phyloP scores from a whole-genome alignment of 2,888 invertebrate genomes.

The Xestia ashworthii region DNA sequence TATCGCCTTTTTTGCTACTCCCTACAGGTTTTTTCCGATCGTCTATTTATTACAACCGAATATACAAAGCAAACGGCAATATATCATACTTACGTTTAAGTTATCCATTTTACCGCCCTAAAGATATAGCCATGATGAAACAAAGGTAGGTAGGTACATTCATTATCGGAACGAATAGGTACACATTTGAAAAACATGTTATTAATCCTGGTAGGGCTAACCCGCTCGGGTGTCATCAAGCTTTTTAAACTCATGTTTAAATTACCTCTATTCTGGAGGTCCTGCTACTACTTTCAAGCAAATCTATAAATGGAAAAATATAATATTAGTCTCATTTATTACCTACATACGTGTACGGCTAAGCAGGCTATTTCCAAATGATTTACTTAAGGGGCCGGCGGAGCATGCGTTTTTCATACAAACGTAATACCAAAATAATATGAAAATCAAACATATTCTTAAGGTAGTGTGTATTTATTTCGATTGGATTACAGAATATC shows the following conservation, averaged over 20 bases:
- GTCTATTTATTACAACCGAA: constrained; percentile 8
- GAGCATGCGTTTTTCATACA: too few species aligned
- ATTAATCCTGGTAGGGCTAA: constrained; percentile 15
- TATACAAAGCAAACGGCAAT: constrained; percentile 17
- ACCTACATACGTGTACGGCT: too few species aligned
- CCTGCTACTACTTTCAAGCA: not conserved
- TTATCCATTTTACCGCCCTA: constrained; percentile 29
- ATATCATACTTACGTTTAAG: constrained; percentile 15
- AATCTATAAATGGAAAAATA: not conserved
- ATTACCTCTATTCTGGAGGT: not conserved
- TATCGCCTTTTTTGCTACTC: not conserved
- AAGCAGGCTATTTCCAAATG: not conserved
- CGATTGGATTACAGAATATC: too few species aligned
- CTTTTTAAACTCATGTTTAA: constrained; percentile 21
- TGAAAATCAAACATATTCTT: too few species aligned
- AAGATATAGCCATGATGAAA: constrained; percentile 20
- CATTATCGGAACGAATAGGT: constrained; percentile 22
- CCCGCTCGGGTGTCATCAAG: constrained; percentile 1
- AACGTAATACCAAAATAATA: too few species aligned
- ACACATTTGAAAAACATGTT: constrained; percentile 32
- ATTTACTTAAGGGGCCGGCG: too few species aligned
- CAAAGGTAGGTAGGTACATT: not conserved
- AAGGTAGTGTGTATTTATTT: too few species aligned
- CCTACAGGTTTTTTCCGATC: not conserved
- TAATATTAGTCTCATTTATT: not conserved